Evolutionary conservation across 2,888 invertebrate genomes (phyloP).

Genomic region (Harpagoxenus sublaevis): DNA sequence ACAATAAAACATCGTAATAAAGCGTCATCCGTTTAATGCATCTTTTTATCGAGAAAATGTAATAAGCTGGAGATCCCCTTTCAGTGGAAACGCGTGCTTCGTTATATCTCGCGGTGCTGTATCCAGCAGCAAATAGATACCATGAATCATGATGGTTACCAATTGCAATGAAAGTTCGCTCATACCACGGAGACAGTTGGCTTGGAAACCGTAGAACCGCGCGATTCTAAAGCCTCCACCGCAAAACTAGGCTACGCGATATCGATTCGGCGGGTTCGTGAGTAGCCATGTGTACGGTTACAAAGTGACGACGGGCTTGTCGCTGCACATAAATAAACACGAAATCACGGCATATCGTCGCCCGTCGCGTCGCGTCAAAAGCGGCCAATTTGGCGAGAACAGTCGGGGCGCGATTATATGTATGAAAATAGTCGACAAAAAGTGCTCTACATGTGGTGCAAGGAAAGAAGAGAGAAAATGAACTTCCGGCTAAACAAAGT

Average conservation of each 20-base stretch:
- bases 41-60: conserved; percentile 4
- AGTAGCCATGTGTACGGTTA: conserved; percentile 52
- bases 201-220: conserved; percentile 64
- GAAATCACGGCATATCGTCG: conserved; percentile 18
- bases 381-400: conserved; percentile 69
- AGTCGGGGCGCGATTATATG: conserved; percentile 39
- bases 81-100: conserved; percentile 13
- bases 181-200: conserved; percentile 56
- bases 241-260: conserved; percentile 72
- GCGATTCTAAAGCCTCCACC: conserved; percentile 59
- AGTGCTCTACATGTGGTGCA: not conserved
- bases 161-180: conserved; percentile 57
- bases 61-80: conserved; percentile 21
- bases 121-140: conserved; percentile 26
- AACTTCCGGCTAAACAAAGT: conserved; percentile 21
- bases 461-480: conserved; percentile 36
- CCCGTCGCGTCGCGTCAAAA: conserved; percentile 48
- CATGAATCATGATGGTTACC: conserved; percentile 50
- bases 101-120: conserved; percentile 12
- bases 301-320: conserved; percentile 30
- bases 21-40: not conserved
- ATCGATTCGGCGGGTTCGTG: conserved; percentile 65
- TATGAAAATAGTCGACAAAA: not conserved
- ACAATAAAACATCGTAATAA: not conserved
- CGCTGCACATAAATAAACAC: conserved; percentile 66